These are phyloP conservation scores for Aurelia aurita complex sp. Pacific DNA, from an alignment of 30 jellyfish, hydroid and myxozoan genomes.

Conservation along the genomic window DNA sequence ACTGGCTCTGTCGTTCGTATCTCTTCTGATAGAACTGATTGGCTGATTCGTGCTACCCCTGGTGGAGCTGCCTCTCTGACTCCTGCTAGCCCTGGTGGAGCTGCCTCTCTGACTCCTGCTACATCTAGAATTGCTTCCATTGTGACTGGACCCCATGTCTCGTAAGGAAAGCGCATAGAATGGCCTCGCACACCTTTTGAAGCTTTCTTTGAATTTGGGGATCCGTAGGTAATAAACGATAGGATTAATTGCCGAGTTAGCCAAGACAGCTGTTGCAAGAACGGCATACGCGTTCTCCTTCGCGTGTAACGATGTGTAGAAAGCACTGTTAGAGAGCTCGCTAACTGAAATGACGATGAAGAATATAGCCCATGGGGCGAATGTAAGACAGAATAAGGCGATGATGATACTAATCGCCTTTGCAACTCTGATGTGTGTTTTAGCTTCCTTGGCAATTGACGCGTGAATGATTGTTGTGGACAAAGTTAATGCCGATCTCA, in stretches of 20 bases:
- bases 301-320: neutral
- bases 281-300: slow-evolving; percentile 26
- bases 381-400: slow-evolving; percentile 8
- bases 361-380: slow-evolving; percentile 7
- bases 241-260: slow-evolving; percentile 25
- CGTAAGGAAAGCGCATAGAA: too few species aligned
- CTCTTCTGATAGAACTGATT: too few species aligned
- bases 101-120: too few species aligned
- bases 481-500: neutral
- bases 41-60: too few species aligned
- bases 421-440: neutral
- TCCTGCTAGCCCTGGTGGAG: too few species aligned
- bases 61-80: too few species aligned
- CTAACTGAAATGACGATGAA: neutral
- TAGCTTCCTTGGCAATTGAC: neutral
- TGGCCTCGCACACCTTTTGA: neutral
- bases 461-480: neutral
- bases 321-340: neutral
- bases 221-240: slow-evolving; percentile 29
- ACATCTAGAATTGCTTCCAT: too few species aligned
- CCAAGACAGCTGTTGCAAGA: slow-evolving; percentile 11
- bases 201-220: slow-evolving; percentile 16
- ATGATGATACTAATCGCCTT: slow-evolving; percentile 7
- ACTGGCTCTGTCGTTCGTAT: too few species aligned
- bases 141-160: too few species aligned